Evolutionary conservation across 2,797 vertebrate genomes (phyloP).

Genomic region (Cheirogaleus major): DNA sequence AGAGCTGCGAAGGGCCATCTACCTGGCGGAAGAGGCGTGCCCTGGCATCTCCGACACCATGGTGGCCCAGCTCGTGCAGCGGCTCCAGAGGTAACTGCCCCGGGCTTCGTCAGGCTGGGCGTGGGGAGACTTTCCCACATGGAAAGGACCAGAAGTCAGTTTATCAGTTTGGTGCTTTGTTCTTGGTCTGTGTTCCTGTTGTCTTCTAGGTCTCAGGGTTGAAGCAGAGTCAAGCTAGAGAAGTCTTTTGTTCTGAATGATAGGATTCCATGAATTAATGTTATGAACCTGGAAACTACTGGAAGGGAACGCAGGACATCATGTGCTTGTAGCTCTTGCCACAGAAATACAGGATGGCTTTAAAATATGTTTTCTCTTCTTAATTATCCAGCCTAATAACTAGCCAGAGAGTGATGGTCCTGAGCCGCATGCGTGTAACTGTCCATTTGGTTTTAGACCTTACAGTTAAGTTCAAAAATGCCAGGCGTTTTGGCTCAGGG

Average conservation of each 20-base stretch:
- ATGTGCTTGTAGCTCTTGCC: neutral
- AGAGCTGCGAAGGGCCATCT: conserved; percentile 92
- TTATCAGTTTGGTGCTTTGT: accelerated
- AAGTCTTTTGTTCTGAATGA: neutral
- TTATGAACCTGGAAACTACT: accelerated
- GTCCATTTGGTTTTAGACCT: neutral
- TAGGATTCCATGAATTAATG: neutral
- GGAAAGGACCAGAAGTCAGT: neutral
- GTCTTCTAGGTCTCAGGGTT: accelerated
- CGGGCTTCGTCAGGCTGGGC: neutral
- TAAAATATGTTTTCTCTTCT: neutral
- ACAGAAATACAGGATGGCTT: neutral
- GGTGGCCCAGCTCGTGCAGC: conserved; percentile 94
- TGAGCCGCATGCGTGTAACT: accelerated
- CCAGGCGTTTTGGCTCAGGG: neutral
- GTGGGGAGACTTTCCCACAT: neutral
- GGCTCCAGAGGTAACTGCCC: conserved; percentile 93
- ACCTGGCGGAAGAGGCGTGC: conserved; percentile 93
- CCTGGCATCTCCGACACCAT: conserved; percentile 96
- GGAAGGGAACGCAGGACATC: neutral
- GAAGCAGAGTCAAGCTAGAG: neutral
- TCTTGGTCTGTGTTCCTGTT: neutral
- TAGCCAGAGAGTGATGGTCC: neutral
- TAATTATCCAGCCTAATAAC: neutral
- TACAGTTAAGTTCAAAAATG: neutral